Conservation (phyloP, 2,113 vertebrate genomes). For the Carassius auratus region DNA sequence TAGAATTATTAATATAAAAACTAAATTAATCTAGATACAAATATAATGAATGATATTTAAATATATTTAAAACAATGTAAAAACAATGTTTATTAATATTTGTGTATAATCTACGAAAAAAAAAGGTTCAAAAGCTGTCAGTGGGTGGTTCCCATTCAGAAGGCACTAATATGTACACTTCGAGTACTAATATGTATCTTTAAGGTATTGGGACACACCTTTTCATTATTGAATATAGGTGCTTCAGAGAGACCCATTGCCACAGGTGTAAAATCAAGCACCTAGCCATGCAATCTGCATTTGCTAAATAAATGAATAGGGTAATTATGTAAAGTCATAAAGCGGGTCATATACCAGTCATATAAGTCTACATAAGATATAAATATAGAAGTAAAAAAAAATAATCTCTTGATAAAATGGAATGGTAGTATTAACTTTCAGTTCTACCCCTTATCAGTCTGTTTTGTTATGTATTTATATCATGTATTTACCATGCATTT, state of each 20-base stretch:
- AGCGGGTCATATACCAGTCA: background rate
- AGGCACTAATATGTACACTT: background rate
- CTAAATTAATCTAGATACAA: too few species aligned
- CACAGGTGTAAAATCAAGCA: too few species aligned
- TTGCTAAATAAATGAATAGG: background rate
- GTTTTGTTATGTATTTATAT: background rate
- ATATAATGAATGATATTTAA: background rate
- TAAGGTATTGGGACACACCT: background rate
- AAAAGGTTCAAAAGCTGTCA: too few species aligned
- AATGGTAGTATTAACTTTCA: background rate
- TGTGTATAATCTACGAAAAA: background rate
- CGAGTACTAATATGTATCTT: background rate
- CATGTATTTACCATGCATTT: background rate
- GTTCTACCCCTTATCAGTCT: background rate
- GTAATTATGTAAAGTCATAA: background rate
- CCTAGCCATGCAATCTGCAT: background rate
- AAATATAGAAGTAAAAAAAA: background rate
- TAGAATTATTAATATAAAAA: too few species aligned
- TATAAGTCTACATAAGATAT: background rate
- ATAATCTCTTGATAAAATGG: background rate
- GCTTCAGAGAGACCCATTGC: background rate
- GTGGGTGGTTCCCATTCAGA: background rate
- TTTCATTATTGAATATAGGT: background rate
- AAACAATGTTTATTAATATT: background rate
- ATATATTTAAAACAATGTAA: background rate